phyloP scores from a whole-genome alignment of 2,888 invertebrate species.

The Chloromyia formosa region DNA sequence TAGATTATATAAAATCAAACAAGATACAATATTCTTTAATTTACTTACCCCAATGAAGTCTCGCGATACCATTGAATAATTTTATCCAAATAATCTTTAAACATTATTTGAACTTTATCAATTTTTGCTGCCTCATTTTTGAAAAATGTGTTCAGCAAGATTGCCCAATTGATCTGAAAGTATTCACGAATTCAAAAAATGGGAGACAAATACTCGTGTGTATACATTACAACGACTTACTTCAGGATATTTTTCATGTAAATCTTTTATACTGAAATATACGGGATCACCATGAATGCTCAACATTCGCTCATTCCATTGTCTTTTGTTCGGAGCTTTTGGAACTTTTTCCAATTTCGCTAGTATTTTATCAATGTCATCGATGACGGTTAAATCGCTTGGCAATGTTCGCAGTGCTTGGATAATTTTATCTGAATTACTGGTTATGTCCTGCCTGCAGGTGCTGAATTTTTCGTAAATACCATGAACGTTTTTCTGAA shows the following conservation, averaged over 20 bases:
- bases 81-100: slow-evolving; percentile 41
- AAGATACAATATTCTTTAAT: not conserved
- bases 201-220: not conserved
- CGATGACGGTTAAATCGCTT: not conserved
- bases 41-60: slow-evolving; percentile 32
- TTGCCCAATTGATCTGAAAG: slow-evolving; percentile 45
- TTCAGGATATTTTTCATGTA: slow-evolving; percentile 43
- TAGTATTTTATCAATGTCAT: not conserved
- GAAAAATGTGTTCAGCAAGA: slow-evolving; percentile 35
- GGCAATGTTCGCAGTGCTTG: not conserved
- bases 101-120: slow-evolving; percentile 33
- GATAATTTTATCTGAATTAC: not conserved
- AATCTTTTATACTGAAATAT: slow-evolving; percentile 31
- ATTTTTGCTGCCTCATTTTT: slow-evolving; percentile 22
- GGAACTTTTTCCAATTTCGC: not conserved
- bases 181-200: no score
- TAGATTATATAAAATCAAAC: not conserved
- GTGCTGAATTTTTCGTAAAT: not conserved
- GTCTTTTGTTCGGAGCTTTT: slow-evolving; percentile 3
- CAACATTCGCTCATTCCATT: slow-evolving; percentile 20
- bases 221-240: slow-evolving; percentile 17
- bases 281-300: not conserved
- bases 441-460: not conserved
- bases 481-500: not conserved
- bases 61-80: slow-evolving; percentile 35